Evolutionary conservation across 2,797 vertebrate species (phyloP), one percentile per base, ranked within the genome.

Genomic region (Lindbergichthys nudifrons): DNA sequence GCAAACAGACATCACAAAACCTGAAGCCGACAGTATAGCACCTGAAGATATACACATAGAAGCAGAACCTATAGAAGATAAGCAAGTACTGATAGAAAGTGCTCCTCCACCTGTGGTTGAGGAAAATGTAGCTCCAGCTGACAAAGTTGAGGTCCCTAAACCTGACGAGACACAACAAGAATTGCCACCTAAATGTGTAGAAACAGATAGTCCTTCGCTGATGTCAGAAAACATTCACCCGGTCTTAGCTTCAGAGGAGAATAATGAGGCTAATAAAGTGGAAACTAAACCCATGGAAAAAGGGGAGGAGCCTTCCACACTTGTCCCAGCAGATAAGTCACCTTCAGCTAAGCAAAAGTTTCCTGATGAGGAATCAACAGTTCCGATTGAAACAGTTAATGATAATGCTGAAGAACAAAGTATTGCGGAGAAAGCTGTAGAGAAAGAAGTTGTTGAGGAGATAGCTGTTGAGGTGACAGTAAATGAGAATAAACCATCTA

Each of bases 1-100:
- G 18, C 10, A 71, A 65, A 62, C 63, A 48, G 32, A 53, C 15
- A 16, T 8, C 13, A 21, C 39, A 67, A 68, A 77, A 65, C 7
- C 0, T 61, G 42, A 61, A 23, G n/a, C 50, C 13, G 69, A 66
- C 23, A 73, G n/a, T 65, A 54, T 41, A 65, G 56, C 26, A 62
- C 14, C 58, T 51, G 36, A 86, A 54, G 69, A 82, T 75, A 59
- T 56, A 16, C 82, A 63, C 13, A 63, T 43, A 72, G 70, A 86
- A 63, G 18, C 62, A 57, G 73, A 83, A 75, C 19, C 62, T 63
- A 12, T 19, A 43, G 41, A 10, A 77, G 68, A 85, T 21, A 51
- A 52, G 42, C 14, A 65, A 16, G 11, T 9, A 11, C 42, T 39
- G 4, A 51, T 4, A 23, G 45, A 75, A 2, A 41, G 18, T 26